phyloP scores from a whole-genome alignment of 2,888 invertebrate genomes.

The Acleris sparsana region DNA sequence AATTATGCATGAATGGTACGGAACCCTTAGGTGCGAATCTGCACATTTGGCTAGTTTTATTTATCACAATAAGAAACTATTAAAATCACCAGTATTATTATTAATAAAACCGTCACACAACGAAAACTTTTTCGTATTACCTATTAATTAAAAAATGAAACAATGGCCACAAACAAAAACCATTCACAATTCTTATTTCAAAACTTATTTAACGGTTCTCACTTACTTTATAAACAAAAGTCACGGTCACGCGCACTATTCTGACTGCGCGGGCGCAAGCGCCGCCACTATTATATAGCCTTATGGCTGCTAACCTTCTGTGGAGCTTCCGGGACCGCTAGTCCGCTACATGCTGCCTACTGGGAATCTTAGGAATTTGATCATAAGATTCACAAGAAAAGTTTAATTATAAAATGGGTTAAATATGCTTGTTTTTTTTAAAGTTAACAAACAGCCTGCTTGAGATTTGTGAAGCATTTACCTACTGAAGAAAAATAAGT shows the following conservation, averaged over 20 bases:
- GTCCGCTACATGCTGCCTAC: constrained; percentile 36
- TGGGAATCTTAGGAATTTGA: constrained; percentile 41
- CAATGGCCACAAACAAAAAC: constrained; percentile 3
- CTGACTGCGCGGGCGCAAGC: constrained; percentile 68
- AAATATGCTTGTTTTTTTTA: too few relatives aligned
- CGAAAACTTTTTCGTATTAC: too few relatives aligned
- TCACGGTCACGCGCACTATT: constrained; percentile 58
- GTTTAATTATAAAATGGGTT: constrained; percentile 14
- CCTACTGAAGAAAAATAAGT: too few relatives aligned
- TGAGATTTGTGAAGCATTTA: too few relatives aligned
- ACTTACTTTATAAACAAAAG: constrained; percentile 55
- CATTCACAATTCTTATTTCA: constrained; percentile 1
- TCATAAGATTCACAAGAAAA: constrained; percentile 30
- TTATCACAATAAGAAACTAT: too few relatives aligned
- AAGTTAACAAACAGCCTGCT: too few relatives aligned
- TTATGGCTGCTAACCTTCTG: constrained; percentile 65
- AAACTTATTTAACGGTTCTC: constrained; percentile 36
- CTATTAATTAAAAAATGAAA: background rate
- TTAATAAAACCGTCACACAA: too few relatives aligned
- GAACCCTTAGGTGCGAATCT: too few relatives aligned
- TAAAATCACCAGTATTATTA: background rate
- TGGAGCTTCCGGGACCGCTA: constrained; percentile 66
- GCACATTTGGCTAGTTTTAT: too few relatives aligned
- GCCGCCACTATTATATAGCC: constrained; percentile 65
- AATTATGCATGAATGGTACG: too few relatives aligned